A percentile compares a stretch with the other conserved stretches of the same genome.
Conservation (phyloP, 1,140 invertebrate genomes). For the Drosophila funebris region DNA sequence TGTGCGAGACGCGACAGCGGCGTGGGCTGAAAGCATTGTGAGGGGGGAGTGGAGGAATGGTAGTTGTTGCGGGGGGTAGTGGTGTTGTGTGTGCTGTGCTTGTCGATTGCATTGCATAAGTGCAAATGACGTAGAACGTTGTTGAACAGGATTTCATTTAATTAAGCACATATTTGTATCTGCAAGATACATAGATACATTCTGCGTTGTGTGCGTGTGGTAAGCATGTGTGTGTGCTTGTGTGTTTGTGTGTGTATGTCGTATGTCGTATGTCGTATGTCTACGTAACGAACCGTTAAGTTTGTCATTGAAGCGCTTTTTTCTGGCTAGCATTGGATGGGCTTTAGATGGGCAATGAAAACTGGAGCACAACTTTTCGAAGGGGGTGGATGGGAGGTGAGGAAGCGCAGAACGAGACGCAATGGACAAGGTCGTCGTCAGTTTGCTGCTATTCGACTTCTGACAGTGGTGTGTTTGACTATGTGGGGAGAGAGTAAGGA, state of each 20-base stretch:
- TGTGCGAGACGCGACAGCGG: slow-evolving; percentile 3
- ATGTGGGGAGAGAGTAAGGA: not conserved
- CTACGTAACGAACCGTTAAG: slow-evolving; percentile 57
- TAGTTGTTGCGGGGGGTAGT: not conserved
- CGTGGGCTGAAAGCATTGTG: slow-evolving; percentile 18
- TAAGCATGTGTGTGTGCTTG: not conserved
- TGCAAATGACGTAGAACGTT: slow-evolving; percentile 63
- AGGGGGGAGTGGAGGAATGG: not conserved
- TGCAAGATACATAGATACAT: slow-evolving; percentile 6
- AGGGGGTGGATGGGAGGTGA: not conserved
- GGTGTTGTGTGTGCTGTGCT: not conserved
- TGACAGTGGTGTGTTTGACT: not conserved
- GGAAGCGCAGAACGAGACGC: not conserved
- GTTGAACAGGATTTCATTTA: slow-evolving; percentile 55
- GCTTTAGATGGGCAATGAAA: slow-evolving; percentile 39
- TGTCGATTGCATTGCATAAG: slow-evolving; percentile 63
- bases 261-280: no score
- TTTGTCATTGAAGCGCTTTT: slow-evolving; percentile 59
- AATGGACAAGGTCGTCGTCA: slow-evolving; percentile 27
- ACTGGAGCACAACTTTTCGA: slow-evolving; percentile 49
- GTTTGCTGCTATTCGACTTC: not conserved
- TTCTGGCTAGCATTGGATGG: slow-evolving; percentile 36
- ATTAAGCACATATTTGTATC: slow-evolving; percentile 44
- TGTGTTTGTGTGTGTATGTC: not conserved
- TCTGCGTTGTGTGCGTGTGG: not conserved